phyloP scores from a whole-genome alignment of 2,113 vertebrate genomes.

The Suricata suricatta region DNA sequence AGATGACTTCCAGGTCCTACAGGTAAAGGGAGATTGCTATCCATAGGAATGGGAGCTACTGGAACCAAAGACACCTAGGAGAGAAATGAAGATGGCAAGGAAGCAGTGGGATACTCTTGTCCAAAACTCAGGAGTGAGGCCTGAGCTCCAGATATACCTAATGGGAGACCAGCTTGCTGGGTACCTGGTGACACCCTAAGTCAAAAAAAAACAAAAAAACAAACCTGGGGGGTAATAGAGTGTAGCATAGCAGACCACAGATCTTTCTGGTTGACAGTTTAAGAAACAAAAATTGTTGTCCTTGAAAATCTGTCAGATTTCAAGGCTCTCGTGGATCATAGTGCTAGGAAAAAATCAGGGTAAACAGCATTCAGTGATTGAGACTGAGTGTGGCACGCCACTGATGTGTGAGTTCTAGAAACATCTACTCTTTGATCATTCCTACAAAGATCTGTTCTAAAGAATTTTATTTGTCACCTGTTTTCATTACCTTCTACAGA shows the following conservation, averaged over 20 bases:
- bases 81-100: neutral
- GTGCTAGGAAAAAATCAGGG: neutral
- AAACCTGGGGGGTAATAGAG: neutral
- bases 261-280: neutral
- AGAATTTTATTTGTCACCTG: conserved; percentile 47
- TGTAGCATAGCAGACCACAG: neutral
- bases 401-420: neutral
- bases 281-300: neutral
- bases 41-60: neutral
- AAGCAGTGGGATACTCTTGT: no score
- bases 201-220: neutral
- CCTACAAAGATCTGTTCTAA: neutral
- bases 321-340: neutral
- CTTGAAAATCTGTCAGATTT: neutral
- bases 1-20: neutral
- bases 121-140: neutral
- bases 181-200: neutral
- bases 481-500: conserved; percentile 47
- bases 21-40: neutral
- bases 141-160: neutral
- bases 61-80: neutral
- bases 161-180: neutral
- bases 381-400: neutral
- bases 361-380: neutral
- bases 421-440: neutral